Conservation (phyloP, 2,113 vertebrate genomes). For the Glareola pratincola region DNA sequence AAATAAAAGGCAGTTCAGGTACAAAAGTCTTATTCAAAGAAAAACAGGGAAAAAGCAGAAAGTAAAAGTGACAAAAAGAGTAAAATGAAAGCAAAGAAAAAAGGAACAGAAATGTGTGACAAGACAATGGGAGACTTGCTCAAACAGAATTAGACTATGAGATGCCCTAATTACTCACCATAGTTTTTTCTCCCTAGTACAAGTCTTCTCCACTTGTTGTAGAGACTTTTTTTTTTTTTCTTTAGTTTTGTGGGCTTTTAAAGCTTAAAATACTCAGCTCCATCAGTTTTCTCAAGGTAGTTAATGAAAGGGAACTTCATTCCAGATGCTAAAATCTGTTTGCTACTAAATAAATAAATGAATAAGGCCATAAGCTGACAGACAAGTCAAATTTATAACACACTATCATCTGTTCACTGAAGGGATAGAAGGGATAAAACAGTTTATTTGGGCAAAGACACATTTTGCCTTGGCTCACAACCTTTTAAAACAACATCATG, state of each 20-base stretch:
- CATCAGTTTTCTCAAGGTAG: constrained; percentile 25
- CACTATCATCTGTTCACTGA: background rate
- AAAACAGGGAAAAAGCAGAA: background rate
- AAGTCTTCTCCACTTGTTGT: background rate
- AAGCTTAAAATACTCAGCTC: constrained; percentile 11
- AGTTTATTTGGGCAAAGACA: background rate
- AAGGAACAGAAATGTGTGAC: background rate
- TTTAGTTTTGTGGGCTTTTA: background rate
- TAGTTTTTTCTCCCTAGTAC: background rate
- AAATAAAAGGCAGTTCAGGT: background rate
- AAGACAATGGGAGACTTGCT: background rate
- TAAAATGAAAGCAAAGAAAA: background rate
- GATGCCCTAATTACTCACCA: background rate
- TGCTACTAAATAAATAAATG: constrained; percentile 49
- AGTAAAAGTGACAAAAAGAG: background rate
- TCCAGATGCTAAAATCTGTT: constrained; percentile 45
- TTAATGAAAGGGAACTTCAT: constrained; percentile 43
- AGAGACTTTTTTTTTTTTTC: background rate
- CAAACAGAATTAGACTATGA: background rate
- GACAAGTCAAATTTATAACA: constrained; percentile 31
- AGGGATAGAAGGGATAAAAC: background rate
- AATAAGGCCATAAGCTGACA: background rate
- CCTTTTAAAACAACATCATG: background rate
- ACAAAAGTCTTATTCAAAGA: background rate
- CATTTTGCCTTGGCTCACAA: background rate